A percentile compares a stretch with the other conserved stretches of the same genome.
Evolutionary conservation across 2,888 invertebrate species (phyloP).

Genomic region (Timandra comae): DNA sequence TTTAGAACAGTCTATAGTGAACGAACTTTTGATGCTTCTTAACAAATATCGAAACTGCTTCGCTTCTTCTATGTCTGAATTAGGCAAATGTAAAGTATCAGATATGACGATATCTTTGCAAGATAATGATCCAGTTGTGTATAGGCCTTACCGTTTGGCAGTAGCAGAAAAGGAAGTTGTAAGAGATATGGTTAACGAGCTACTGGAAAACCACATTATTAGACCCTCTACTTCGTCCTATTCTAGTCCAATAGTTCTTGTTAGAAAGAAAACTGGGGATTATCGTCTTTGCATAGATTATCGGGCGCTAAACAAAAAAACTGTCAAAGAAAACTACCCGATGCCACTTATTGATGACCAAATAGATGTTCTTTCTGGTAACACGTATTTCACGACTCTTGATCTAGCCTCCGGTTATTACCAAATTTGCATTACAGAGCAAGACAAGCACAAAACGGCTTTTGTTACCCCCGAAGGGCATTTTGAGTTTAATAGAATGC

Average conservation of each 20-base stretch:
- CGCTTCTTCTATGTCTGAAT: not conserved
- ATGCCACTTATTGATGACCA: slow-evolving; percentile 20
- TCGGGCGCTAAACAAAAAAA: slow-evolving; percentile 16
- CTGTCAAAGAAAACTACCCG: slow-evolving; percentile 14
- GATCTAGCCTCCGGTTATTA: slow-evolving; percentile 21
- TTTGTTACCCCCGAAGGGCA: slow-evolving; percentile 23
- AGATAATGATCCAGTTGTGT: too few species aligned
- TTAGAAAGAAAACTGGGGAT: slow-evolving; percentile 20
- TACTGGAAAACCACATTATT: slow-evolving; percentile 17
- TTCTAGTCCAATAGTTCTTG: slow-evolving; percentile 21
- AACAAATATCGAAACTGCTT: not conserved
- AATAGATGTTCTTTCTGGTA: slow-evolving; percentile 15
- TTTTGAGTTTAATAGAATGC: slow-evolving; percentile 20
- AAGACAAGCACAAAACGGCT: slow-evolving; percentile 19
- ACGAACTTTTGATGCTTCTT: not conserved
- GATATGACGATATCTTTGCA: not conserved
- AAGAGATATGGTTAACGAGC: slow-evolving; percentile 15
- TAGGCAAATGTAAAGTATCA: not conserved
- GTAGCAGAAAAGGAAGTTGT: slow-evolving; percentile 6
- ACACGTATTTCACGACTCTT: slow-evolving; percentile 12
- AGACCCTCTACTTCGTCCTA: slow-evolving; percentile 14
- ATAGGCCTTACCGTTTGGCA: not conserved
- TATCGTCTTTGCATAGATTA: slow-evolving; percentile 14
- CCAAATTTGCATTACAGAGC: slow-evolving; percentile 23
- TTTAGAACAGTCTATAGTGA: not conserved